Percentiles rank a stretch among this genome's conserved stretches.
These are phyloP conservation scores for Orussus abietinus DNA, from an alignment of 1,140 invertebrate species.

Conservation along the genomic window DNA sequence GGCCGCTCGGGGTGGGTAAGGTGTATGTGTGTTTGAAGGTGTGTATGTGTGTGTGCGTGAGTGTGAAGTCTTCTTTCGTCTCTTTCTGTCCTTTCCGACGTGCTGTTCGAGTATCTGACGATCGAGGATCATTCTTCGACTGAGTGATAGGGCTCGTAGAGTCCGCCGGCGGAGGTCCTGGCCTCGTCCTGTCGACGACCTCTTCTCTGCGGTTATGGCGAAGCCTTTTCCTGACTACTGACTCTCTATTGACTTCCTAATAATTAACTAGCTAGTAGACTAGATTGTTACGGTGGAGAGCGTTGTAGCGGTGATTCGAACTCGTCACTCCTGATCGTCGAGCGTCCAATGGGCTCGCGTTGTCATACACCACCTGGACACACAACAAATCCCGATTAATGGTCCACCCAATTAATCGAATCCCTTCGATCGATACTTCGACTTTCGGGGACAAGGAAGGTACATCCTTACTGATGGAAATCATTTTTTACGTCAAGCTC, in stretches of 20 bases:
- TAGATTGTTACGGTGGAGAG: conserved; percentile 51
- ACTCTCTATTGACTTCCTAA: conserved; percentile 37
- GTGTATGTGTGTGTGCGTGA: background rate
- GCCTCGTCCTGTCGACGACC: conserved; percentile 23
- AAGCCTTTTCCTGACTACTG: conserved; percentile 5
- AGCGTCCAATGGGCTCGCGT: conserved; percentile 42
- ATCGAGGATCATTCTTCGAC: too few species aligned
- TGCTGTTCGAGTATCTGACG: too few species aligned
- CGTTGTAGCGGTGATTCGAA: conserved; percentile 45
- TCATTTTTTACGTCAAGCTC: too few species aligned
- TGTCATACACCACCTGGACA: conserved; percentile 44
- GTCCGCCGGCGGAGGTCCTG: conserved; percentile 24
- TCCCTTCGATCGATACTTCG: too few species aligned
- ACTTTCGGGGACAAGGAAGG: too few species aligned
- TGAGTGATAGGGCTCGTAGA: too few species aligned
- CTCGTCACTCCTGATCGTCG: conserved; percentile 46
- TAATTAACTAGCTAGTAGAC: conserved; percentile 54
- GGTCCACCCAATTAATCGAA: too few species aligned
- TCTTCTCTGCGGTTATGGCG: conserved; percentile 10
- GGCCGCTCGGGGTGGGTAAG: too few species aligned
- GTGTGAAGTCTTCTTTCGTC: conserved; percentile 11
- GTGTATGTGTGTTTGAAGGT: too few species aligned
- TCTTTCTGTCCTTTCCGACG: conserved; percentile 14
- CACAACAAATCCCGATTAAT: too few species aligned
- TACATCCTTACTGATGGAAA: too few species aligned